Evolutionary conservation across 2,888 invertebrate genomes (phyloP), one percentile per base, ranked within the genome.

Genomic region (Diplolepis rosae): DNA sequence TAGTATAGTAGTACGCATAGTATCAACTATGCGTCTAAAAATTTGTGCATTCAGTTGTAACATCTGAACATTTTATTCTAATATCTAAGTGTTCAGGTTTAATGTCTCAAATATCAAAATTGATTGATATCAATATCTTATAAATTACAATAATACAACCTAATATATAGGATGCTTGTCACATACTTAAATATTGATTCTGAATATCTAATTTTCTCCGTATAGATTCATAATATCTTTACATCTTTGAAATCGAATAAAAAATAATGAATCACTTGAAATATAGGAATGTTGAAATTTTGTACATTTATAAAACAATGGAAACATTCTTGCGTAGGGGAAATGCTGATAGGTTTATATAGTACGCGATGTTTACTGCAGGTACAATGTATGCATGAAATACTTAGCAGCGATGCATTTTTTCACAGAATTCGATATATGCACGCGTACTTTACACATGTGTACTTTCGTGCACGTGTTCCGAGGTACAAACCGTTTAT

Each of bases 361-460:
- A 6, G 54, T 54, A 22, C 24, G 11, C 7, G 13, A 61, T 39
- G 24, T 61, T 61, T 24, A 39, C 61, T n/a, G n/a, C 18, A 35
- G 24, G 22, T 39, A 35, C 61, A 61, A 39, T 39, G 24, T 61
- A 39, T 39, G 39, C 61, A 61, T 61, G 24, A 61, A 22, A 32
- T 22, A 39, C n/a, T n/a, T 61, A n/a, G 24, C 24, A 39, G 24
- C 18, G 61, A 61, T 7, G 39, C 22, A 35, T 24, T 61, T 61
- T 61, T 56, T 39, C 15, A 13, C 39, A 24, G n/a, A 39, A 35
- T 61, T 24, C 39, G 35, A 56, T 56, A 35, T 51, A 45, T 65
- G 45, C 15, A 4, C n/a, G 50, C 39, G 24, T 56, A 67, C 30
- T 61, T 61, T 39, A 56, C 22, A 56, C 22, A 56, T 61, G 39